A percentile compares a stretch with the other conserved stretches of the same genome.
These are phyloP conservation scores for Trachelus tabidus DNA, from an alignment of 2,888 invertebrate species.

Conservation along the genomic window DNA sequence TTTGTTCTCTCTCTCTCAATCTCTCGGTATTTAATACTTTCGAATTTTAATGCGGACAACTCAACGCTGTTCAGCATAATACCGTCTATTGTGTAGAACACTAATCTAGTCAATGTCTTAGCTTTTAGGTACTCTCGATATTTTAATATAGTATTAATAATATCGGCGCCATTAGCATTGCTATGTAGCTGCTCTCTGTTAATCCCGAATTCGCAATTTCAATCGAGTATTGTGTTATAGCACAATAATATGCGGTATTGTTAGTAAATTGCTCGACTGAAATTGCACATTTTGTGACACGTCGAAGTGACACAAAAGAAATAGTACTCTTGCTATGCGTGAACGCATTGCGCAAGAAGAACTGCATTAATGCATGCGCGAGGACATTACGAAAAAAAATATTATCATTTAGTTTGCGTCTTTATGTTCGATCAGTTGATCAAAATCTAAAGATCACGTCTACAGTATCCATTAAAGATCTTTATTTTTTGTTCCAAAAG, in stretches of 20 bases:
- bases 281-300: background rate
- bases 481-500: background rate
- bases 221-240: background rate
- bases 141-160: background rate
- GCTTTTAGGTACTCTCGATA: background rate
- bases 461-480: background rate
- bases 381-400: background rate
- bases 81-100: background rate
- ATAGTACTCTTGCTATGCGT: background rate
- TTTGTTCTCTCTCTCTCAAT: background rate
- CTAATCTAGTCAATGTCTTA: conserved; percentile 4
- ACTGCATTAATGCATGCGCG: background rate
- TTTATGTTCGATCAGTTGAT: background rate
- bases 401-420: background rate
- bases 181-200: conserved; percentile 12
- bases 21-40: background rate
- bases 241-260: background rate
- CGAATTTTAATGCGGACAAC: background rate
- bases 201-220: background rate
- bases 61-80: background rate
- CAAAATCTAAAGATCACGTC: background rate
- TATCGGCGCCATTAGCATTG: conserved; percentile 11
- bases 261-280: background rate
- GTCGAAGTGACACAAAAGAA: no score
- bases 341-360: background rate